phyloP scores from a whole-genome alignment of 1,140 invertebrate species.

The Diabrotica undecimpunctata region DNA sequence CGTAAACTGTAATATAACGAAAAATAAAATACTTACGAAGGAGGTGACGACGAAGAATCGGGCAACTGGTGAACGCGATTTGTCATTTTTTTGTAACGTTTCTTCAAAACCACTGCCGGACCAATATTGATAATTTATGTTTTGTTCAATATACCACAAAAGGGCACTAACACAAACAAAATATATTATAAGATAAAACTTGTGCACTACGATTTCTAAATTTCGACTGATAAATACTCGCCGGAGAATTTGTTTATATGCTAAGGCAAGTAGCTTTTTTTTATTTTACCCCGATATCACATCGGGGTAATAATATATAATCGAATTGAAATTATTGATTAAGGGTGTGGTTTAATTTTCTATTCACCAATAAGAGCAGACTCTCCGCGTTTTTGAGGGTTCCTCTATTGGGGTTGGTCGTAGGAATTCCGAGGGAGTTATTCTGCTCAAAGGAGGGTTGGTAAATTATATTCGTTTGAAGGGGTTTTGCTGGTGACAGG shows the following conservation, averaged over 20 bases:
- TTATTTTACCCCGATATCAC: too few species aligned
- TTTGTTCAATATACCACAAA: too few species aligned
- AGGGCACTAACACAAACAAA: too few species aligned
- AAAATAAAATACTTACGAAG: conserved; percentile 23
- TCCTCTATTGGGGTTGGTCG: background rate
- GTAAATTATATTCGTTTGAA: conserved; percentile 17
- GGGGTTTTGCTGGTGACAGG: conserved; percentile 20
- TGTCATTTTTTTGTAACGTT: conserved; percentile 23
- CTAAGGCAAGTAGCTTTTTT: background rate
- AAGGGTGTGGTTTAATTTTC: too few species aligned
- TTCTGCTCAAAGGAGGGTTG: background rate
- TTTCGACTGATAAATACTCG: conserved; percentile 16
- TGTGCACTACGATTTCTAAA: background rate
- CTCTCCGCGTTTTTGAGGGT: too few species aligned
- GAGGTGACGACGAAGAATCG: conserved; percentile 55
- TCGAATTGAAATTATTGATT: too few species aligned
- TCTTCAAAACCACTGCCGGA: conserved; percentile 21
- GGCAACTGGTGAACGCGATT: conserved; percentile 47
- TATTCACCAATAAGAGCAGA: too few species aligned
- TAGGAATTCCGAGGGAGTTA: background rate
- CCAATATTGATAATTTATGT: conserved; percentile 15
- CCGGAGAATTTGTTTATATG: conserved; percentile 26
- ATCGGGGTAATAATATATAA: too few species aligned
- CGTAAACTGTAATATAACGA: background rate
- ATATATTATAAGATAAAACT: too few species aligned